Base-by-base conservation (phyloP, 2,797 vertebrate genomes). In the Rhodeus uyekii region DNA sequence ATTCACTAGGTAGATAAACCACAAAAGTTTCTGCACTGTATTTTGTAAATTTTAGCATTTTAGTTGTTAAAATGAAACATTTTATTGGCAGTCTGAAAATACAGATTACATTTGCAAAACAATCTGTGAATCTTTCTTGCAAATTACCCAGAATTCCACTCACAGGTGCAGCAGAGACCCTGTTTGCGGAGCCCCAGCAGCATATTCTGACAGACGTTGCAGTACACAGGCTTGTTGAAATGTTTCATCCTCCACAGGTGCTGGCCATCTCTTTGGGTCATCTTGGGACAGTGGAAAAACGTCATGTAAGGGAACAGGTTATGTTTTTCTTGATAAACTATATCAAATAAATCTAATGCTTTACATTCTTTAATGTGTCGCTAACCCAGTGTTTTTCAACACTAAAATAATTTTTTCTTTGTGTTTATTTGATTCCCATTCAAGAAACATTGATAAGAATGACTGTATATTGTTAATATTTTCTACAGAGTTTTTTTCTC, bases 171-270 rank as follows among this genome's bases (percentile, higher is more conserved):
- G 91, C 96, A 94, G 63, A 98, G 93, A 0, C 97, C 97, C 85
- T 98, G 97, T 84, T 97, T 98, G 89, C 95, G 93, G 87, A 97
- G 94, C 22, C 94, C 97, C 81, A 96, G 92, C 87, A 96, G 93
- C 93, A 97, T 93, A 39, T 89, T 93, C 82, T 96, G 95, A 73
- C 97, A 98, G 73, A 97, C 93, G 60, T 97, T 97, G 92, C 97
- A 98, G 90, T 97, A 98, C 68, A 93, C 95, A 0, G 96, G 96
- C 73, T 94, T 95, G 88, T 96, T 95, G 88, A 98, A 97, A 69
- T 97, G 95, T 84, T 97, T 97, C 92, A 97, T 94, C 85, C 96
- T 95, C 97, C 97, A 98, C 19, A 97, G 90, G 87, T 98, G 96
- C 89, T 97, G 95, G 0, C 97, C 97, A 0, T 98, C 96, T 16